Evolutionary conservation across 1,140 invertebrate genomes (phyloP).

Genomic region (Procambarus clarkii): DNA sequence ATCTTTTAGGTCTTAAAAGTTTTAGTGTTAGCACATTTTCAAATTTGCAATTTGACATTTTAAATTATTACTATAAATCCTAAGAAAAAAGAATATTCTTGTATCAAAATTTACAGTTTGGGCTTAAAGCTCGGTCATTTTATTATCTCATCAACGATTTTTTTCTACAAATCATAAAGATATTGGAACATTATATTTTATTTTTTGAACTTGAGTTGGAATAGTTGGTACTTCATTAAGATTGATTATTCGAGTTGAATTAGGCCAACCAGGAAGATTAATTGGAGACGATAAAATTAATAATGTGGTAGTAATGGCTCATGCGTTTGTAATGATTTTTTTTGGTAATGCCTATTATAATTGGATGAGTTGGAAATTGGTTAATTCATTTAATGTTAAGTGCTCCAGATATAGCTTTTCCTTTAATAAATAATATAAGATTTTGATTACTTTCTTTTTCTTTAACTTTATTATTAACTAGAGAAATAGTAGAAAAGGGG

Average conservation of each 20-base stretch:
- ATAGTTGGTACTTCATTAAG: constrained; percentile 3
- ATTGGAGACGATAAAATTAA: background rate
- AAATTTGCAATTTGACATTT: no score
- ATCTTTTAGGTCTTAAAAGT: no score
- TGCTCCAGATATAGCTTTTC: background rate
- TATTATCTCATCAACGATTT: background rate
- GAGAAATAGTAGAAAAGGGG: background rate
- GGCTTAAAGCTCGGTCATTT: no score
- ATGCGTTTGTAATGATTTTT: background rate
- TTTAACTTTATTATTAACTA: background rate
- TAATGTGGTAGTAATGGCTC: background rate
- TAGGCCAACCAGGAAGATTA: background rate
- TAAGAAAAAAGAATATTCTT: no score
- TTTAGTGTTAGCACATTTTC: no score
- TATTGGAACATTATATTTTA: constrained; percentile 6
- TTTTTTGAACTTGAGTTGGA: background rate
- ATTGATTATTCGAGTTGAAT: background rate
- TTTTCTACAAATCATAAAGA: constrained; percentile 18
- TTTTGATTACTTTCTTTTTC: background rate
- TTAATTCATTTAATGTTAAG: background rate
- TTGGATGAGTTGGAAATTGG: background rate
- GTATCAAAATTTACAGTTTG: no score
- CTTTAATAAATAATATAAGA: background rate
- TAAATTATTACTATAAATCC: no score
- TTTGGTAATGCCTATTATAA: background rate